Conservation (phyloP, 1,140 invertebrate species). For the Elymnias hypermnestra region DNA sequence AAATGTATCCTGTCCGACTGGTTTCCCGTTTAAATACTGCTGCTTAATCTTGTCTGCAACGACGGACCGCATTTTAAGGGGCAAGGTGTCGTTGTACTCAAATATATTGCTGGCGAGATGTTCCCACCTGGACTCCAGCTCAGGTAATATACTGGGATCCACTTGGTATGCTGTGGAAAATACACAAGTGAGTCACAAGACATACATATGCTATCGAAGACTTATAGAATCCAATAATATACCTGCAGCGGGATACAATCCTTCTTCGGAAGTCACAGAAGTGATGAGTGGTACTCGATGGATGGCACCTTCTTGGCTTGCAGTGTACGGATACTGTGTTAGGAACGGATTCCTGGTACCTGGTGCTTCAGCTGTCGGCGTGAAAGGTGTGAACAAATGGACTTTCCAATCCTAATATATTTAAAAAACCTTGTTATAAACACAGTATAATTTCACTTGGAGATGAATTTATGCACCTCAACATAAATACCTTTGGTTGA, state of each 20-base stretch:
- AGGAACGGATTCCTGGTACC: slow-evolving; percentile 75
- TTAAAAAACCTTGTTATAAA: too few relatives aligned
- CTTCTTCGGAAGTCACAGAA: slow-evolving; percentile 77
- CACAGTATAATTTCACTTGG: too few relatives aligned
- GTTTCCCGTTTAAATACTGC: slow-evolving; percentile 75
- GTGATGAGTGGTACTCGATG: slow-evolving; percentile 78
- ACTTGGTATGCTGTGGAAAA: slow-evolving; percentile 67
- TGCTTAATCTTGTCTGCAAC: slow-evolving; percentile 75
- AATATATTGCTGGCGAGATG: slow-evolving; percentile 76
- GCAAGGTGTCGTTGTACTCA: slow-evolving; percentile 79
- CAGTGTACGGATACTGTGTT: slow-evolving; percentile 74
- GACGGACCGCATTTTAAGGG: slow-evolving; percentile 49
- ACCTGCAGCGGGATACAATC: slow-evolving; percentile 80
- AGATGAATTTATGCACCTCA: too few relatives aligned
- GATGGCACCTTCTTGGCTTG: slow-evolving; percentile 69
- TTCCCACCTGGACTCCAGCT: slow-evolving; percentile 77
- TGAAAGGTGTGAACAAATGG: slow-evolving; percentile 77
- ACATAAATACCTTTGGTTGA: too few relatives aligned
- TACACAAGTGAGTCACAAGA: too few relatives aligned
- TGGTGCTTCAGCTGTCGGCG: slow-evolving; percentile 76
- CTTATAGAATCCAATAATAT: too few relatives aligned
- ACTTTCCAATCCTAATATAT: slow-evolving; percentile 50
- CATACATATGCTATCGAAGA: too few relatives aligned
- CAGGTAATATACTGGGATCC: slow-evolving; percentile 56
- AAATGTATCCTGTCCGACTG: slow-evolving; percentile 65